These are phyloP conservation scores for Cossypha heuglini DNA, from an alignment of 2,797 vertebrate genomes.

Conservation along the genomic window DNA sequence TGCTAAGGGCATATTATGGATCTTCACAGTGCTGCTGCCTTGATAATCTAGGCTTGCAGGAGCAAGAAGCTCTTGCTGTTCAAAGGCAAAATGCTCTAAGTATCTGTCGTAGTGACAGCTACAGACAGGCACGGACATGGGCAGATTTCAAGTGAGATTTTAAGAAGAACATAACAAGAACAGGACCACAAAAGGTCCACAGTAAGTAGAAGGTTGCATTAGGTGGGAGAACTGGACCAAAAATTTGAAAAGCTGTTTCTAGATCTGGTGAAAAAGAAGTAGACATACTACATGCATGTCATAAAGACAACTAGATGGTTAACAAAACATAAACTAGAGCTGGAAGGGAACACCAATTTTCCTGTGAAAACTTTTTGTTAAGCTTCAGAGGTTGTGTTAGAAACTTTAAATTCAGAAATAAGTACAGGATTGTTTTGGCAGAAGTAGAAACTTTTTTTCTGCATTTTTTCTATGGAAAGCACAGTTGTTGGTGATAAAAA, in stretches of 20 bases:
- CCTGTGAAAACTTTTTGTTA: not conserved
- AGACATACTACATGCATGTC: not conserved
- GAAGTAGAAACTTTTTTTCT: not conserved
- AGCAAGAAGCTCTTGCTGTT: not conserved
- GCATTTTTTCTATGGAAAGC: not conserved
- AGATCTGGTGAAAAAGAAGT: accelerated
- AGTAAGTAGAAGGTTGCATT: not conserved
- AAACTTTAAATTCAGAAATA: not conserved
- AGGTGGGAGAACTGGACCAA: not conserved
- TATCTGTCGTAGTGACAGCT: not conserved
- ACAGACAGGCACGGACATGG: not conserved
- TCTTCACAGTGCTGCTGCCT: not conserved
- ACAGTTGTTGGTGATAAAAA: not conserved
- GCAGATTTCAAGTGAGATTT: not conserved
- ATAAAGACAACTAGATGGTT: not conserved
- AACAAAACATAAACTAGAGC: not conserved
- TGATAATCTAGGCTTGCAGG: not conserved
- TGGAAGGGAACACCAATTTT: not conserved
- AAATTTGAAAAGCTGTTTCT: not conserved
- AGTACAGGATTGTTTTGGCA: not conserved
- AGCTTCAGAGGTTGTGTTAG: not conserved
- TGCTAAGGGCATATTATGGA: not conserved
- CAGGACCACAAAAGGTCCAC: not conserved
- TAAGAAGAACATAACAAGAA: not conserved
- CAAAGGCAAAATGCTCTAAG: not conserved